Base-by-base conservation (phyloP, 2,888 invertebrate species). In the Dicyrtoma fusca region DNA sequence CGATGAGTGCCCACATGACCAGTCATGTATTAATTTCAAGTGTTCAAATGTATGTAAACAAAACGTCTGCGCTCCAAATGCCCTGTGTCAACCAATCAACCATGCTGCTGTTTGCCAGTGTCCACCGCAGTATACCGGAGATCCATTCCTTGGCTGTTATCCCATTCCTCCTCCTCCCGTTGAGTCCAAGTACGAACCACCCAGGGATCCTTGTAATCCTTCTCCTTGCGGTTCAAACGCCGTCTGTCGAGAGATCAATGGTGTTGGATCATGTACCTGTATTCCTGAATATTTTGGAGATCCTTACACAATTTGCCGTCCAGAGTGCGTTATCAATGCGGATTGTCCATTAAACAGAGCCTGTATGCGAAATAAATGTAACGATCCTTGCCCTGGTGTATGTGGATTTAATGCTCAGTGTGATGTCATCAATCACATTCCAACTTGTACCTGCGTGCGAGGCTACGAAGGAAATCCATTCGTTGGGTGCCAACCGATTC, bases 391-490 rank as follows among this genome's bases (percentile, higher is more conserved):
- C 23, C 77, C 79, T 14, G 88, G 87, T 61, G 86, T 87, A 1
- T 89, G 89, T 94, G 83, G 91, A 91, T 45, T 44, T 42, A 57
- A 57, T 44, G 73, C 92, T 2, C 85, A 88, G 75, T 92, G 92
- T 82, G 81, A 81, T 51, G 91, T 92, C 11, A 86, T 90, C 44
- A 90, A 90, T 81, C 92, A 92, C 83, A 86, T 89, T 74, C 91
- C 92, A n/a, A 88, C 87, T 74, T 92, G 92, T 82, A 87, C 86
- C 68, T 92, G 92, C 81, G 83, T 88, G 13, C 74, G 49, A 44
- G 89, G 89, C 63, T 87, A 90, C 65, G 85, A 87, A 79, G 92
- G 92, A 80, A 91, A 92, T 84, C 91, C 92, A 14, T 74, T 74
- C 55, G 75, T 25, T 75, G 45, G 26, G 34, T 75, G 69, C 51